These are phyloP conservation scores for Scaptomyza reducta DNA, from an alignment of 2,888 invertebrate species.

Conservation along the genomic window DNA sequence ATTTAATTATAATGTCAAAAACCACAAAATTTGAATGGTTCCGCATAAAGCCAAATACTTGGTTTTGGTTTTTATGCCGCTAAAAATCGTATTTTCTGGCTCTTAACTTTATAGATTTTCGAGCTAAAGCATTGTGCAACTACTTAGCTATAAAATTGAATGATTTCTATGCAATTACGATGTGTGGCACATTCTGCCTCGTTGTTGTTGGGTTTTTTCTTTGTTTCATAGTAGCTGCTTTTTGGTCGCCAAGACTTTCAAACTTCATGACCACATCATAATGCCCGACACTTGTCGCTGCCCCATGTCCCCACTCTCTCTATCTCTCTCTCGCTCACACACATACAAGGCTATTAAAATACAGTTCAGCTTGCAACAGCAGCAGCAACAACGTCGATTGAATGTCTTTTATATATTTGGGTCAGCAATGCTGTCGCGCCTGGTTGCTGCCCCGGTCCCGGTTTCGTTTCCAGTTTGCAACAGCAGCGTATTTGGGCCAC, in stretches of 20 bases:
- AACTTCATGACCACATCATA: constrained; percentile 18
- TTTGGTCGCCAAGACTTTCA: constrained; percentile 21
- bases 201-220: constrained; percentile 1
- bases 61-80: too few species aligned
- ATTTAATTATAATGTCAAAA: too few species aligned
- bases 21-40: not conserved
- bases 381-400: constrained; percentile 50
- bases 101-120: not conserved
- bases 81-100: too few species aligned
- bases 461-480: constrained; percentile 47
- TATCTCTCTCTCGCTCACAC: not conserved
- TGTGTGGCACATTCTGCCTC: not conserved
- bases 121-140: not conserved
- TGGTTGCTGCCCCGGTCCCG: constrained; percentile 59
- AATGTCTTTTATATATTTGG: constrained; percentile 73
- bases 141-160: constrained; percentile 15
- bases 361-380: constrained; percentile 43
- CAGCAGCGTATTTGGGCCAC: constrained; percentile 48
- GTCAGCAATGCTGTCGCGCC: constrained; percentile 70
- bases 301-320: not conserved
- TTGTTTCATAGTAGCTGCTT: not conserved
- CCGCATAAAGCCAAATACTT: not conserved
- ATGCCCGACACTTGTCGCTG: not conserved
- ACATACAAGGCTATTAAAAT: constrained; percentile 59
- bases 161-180: constrained; percentile 16